These are phyloP conservation scores for Hemaris fuciformis DNA, from an alignment of 2,888 invertebrate species.

Conservation along the genomic window DNA sequence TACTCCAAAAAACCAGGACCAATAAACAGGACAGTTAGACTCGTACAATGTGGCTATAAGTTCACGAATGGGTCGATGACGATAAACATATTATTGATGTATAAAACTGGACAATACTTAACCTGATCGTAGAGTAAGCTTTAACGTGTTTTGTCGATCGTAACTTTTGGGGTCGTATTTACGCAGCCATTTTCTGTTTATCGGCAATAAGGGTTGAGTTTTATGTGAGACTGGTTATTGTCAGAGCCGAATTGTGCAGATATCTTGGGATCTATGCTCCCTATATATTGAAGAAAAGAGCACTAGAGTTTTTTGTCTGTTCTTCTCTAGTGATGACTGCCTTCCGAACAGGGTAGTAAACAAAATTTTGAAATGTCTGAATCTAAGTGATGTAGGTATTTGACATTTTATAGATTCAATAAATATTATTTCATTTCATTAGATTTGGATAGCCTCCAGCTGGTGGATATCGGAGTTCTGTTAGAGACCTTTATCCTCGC, in stretches of 20 bases:
- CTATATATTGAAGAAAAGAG: neutral
- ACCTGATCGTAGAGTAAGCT: neutral
- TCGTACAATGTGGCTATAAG: neutral
- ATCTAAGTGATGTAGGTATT: too few relatives aligned
- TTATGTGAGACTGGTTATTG: neutral
- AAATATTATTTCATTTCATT: too few relatives aligned
- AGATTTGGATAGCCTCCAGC: too few relatives aligned
- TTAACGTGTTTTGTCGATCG: neutral
- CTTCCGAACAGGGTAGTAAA: too few relatives aligned
- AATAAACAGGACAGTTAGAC: too few relatives aligned
- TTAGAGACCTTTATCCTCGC: too few relatives aligned
- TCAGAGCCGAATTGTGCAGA: neutral
- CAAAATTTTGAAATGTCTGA: too few relatives aligned
- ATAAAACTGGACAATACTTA: neutral
- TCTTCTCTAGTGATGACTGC: too few relatives aligned
- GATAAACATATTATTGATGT: neutral
- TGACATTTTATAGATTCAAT: too few relatives aligned
- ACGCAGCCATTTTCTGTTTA: neutral
- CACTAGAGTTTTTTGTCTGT: too few relatives aligned
- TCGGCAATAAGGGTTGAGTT: conserved; percentile 1
- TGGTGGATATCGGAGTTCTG: too few relatives aligned
- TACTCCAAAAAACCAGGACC: too few relatives aligned
- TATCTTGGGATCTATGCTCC: neutral
- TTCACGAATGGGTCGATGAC: neutral
- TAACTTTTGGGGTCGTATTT: neutral